Conservation (phyloP, 2,113 vertebrate genomes). For the Cyanoliseus patagonus region DNA sequence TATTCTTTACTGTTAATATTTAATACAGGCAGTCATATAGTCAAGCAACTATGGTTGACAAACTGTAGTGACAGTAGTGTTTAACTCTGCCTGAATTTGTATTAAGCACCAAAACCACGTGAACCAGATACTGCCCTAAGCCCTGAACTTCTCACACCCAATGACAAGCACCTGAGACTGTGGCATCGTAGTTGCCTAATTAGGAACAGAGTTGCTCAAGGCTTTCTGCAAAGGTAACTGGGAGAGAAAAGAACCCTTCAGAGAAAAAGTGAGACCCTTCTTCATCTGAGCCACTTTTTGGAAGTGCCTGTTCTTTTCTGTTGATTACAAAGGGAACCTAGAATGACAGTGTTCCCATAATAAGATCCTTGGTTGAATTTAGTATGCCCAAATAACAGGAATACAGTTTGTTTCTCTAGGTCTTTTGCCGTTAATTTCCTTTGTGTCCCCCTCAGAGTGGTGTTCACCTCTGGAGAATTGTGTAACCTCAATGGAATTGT, state of each 20-base stretch:
- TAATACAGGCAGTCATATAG: conserved; percentile 20
- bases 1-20: conserved; percentile 55
- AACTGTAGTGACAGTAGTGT: not conserved
- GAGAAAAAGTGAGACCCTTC: not conserved
- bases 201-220: conserved; percentile 7
- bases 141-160: not conserved
- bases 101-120: not conserved
- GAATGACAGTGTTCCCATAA: not conserved
- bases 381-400: not conserved
- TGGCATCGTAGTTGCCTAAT: not conserved
- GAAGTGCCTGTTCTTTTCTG: not conserved
- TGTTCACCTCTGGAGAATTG: not conserved
- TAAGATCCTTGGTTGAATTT: not conserved
- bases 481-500: not conserved
- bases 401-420: not conserved
- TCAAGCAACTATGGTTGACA: conserved; percentile 6
- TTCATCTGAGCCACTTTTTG: not conserved
- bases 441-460: not conserved
- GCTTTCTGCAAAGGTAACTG: not conserved
- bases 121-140: not conserved
- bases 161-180: not conserved
- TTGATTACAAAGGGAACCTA: not conserved
- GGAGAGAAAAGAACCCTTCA: not conserved
- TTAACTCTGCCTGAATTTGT: conserved; percentile 28
- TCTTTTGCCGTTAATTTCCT: not conserved